phyloP scores from a whole-genome alignment of 2,113 vertebrate species.

The Sinocyclocheilus anophthalmus region DNA sequence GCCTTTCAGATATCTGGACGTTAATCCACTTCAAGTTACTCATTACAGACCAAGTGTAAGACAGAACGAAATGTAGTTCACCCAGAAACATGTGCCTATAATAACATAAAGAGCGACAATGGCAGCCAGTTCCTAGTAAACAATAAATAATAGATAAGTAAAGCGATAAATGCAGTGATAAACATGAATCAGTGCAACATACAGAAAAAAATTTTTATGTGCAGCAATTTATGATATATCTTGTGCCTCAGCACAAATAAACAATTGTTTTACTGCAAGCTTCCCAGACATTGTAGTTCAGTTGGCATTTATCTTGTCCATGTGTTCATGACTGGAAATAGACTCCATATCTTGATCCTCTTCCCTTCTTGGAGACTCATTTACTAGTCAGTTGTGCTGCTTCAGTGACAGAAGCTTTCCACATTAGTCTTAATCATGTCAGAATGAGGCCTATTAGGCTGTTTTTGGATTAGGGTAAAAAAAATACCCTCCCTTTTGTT shows the following conservation, averaged over 20 bases:
- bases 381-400: background rate
- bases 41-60: background rate
- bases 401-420: conserved; percentile 30
- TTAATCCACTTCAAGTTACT: background rate
- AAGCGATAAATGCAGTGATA: background rate
- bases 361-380: background rate
- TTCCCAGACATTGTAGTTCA: background rate
- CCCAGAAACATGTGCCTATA: background rate
- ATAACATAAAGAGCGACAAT: background rate
- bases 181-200: background rate
- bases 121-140: background rate
- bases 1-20: background rate
- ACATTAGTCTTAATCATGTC: conserved; percentile 45
- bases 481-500: conserved; percentile 19
- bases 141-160: background rate
- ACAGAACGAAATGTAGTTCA: background rate
- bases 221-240: background rate
- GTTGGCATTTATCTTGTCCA: background rate
- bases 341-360: background rate
- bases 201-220: background rate
- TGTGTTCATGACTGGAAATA: background rate
- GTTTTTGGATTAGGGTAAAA: conserved; percentile 8
- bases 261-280: background rate
- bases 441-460: background rate
- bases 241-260: background rate